Evolutionary conservation across 92 coral and sea anemone genomes (phyloP), one percentile per base, ranked within the genome.

Genomic region (Epizoanthus illoricatus): DNA sequence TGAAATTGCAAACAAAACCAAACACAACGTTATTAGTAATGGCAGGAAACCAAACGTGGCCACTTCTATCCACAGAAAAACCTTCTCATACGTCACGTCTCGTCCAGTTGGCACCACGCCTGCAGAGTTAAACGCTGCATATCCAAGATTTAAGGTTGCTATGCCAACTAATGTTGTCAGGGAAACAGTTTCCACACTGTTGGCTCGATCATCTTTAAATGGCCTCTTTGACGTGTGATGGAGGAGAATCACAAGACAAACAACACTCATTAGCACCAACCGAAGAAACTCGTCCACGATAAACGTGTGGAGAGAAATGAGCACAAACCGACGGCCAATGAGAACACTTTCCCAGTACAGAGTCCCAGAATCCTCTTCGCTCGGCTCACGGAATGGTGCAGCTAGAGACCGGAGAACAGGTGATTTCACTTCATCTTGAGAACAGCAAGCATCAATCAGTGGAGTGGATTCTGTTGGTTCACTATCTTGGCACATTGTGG

Each of bases 61-160:
- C 52, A 72, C 88, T 49, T 85, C 88, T 13, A 69, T 59, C 12
- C 33, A 60, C 24, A 54, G 80, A 55, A 79, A 85, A 23, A 4
- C 40, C 17, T 0, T 19, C 0, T 69, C 28, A 21, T 69, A 80
- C 49, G 45, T 12, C 33, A 17, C 12, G 18, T 59, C 10, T 15
- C 49, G n/a, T 7, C 72, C 88, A 0, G 23, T 12, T 4, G 72
- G 36, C 18, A 68, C 65, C 24, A 19, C 19, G 2, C 85, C 52
- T 9, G 52, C 52, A 7, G 52, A 45, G 8, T 45, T 45, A 45
- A 45, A 45, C 52, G 52, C 6, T 45, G 52, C 7, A 45, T 45
- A 59, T 17, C 65, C 61, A 68, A 78, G 5, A 78, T 78, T 78
- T 7, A 60, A 28, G 83, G 40, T 61, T 5, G 83, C 24, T 23